Evolutionary conservation across 2,888 invertebrate species (phyloP), one percentile per base, ranked within the genome.

Genomic region (Oscheius sp.): DNA sequence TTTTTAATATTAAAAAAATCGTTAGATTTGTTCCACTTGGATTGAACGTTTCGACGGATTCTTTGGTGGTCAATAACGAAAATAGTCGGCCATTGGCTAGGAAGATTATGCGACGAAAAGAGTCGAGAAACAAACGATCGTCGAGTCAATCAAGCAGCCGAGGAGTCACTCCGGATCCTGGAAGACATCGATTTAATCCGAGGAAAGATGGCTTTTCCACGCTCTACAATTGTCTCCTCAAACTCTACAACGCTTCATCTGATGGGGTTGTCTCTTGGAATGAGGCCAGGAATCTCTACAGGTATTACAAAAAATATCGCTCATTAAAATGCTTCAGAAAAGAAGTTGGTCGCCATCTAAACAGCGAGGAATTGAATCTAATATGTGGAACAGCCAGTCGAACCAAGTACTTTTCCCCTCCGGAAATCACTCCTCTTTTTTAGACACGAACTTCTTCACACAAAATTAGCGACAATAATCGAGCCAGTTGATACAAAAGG

Each of bases 211-310:
- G 64, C 3, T 25, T 33, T 10, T 31, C 48, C n/a, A 10, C 34
- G 15, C 39, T 68, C 2, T 52, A 61, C 23, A 17, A 68, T 15
- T 33, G 48, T 23, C 48, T 48, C 4, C 33, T 46, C n/a, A 27
- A 39, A 17, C 61, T 68, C 3, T 25, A 10, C 33, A 27, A 15
- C 12, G 10, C 17, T 6, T 68, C 68, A n/a, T 4, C 20, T n/a
- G 61, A 58, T 10, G 61, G 68, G 23, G 33, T 23, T 27, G 23
- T 68, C 27, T 29, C 46, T 34, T 68, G 68, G 68, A 68, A 68
- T 33, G 68, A 68, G 17, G 20, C 61, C 48, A 58, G 68, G n/a
- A 68, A 33, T 39, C 10, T 27, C 17, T 68, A 68, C 61, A 46
- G 55, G 66, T 66, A n/a, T 2, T 6, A 29, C 17, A 17, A 52